Evolutionary conservation across 2,113 vertebrate species (phyloP).

Genomic region (Plotosus lineatus): DNA sequence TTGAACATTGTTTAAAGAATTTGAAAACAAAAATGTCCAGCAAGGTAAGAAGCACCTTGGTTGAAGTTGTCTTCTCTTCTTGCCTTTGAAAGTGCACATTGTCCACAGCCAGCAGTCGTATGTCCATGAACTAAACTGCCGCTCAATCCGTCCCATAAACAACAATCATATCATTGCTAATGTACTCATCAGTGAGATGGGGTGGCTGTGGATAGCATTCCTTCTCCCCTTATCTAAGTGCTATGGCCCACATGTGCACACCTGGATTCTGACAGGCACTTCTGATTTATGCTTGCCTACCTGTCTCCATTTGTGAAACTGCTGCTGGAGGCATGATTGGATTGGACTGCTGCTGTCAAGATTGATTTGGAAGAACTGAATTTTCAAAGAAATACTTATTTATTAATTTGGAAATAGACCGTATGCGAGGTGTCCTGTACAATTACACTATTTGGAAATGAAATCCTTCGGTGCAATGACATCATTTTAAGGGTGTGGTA

Average conservation of each 20-base stretch:
- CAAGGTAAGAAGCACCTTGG: constrained; percentile 27
- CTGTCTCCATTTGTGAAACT: constrained; percentile 55
- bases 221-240: constrained; percentile 71
- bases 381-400: background rate
- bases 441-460: background rate
- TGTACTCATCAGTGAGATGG: constrained; percentile 43
- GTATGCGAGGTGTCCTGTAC: background rate
- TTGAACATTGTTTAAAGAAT: background rate
- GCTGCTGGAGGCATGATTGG: constrained; percentile 63
- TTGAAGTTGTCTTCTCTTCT: background rate
- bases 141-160: constrained; percentile 60
- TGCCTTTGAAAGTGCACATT: constrained; percentile 34
- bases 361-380: background rate
- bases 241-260: constrained; percentile 73
- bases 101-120: constrained; percentile 30
- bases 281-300: constrained; percentile 65
- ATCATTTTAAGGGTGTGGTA: background rate
- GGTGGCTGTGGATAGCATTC: constrained; percentile 63
- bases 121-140: constrained; percentile 55
- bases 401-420: background rate
- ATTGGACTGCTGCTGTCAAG: constrained; percentile 53
- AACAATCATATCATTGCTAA: constrained; percentile 46
- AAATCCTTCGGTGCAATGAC: background rate
- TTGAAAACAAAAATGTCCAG: background rate
- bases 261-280: constrained; percentile 69